Conservation (phyloP, 2,113 vertebrate species). For the Martes martes region DNA sequence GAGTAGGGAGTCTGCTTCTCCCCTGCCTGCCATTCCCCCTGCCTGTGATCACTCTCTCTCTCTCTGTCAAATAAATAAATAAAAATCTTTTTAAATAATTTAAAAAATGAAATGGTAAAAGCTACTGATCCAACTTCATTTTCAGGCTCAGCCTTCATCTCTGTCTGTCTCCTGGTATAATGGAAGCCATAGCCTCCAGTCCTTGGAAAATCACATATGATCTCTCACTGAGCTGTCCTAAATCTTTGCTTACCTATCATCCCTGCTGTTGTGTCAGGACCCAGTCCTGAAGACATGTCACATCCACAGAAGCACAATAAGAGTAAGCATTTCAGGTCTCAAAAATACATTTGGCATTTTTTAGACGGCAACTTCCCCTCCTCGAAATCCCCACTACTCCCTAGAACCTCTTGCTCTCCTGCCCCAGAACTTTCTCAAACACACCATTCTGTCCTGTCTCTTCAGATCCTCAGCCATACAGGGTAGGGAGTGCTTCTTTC, state of each 20-base stretch:
- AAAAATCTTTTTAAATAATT: too few species aligned
- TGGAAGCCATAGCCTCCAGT: background rate
- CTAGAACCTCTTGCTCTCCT: background rate
- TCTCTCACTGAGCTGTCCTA: background rate
- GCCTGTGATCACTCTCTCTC: too few species aligned
- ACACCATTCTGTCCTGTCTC: background rate
- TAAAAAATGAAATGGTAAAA: background rate
- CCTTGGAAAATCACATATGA: background rate
- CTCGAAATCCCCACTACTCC: background rate
- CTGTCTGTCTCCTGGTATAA: background rate
- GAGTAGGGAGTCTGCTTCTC: too few species aligned
- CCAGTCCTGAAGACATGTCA: background rate
- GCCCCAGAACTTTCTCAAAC: background rate
- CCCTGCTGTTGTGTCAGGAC: background rate
- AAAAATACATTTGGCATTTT: background rate
- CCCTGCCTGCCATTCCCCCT: too few species aligned
- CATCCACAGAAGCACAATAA: background rate
- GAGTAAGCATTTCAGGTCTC: background rate
- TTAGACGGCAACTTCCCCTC: background rate
- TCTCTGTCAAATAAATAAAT: too few species aligned
- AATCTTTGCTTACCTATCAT: background rate
- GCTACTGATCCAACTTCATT: background rate
- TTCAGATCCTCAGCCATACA: background rate
- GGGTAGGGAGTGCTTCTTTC: background rate
- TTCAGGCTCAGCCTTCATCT: background rate